Base-by-base conservation (phyloP, 2,113 vertebrate genomes). In the Coryphaenoides rupestris region DNA sequence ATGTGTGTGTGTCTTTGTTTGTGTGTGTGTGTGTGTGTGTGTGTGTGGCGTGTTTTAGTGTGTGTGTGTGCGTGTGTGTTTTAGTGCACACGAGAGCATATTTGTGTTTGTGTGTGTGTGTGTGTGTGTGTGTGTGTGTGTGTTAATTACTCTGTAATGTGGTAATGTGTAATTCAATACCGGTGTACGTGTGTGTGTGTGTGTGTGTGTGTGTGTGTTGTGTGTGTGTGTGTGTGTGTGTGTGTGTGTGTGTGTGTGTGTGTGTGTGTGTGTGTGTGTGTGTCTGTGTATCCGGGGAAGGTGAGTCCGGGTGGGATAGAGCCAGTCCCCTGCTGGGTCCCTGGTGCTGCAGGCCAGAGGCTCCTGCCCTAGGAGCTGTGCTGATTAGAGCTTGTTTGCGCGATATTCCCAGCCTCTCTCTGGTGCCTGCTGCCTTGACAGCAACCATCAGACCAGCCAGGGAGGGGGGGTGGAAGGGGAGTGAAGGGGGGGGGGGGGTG, bases 281-380 rank as follows among this genome's bases (percentile, higher is more conserved):
- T 9, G 33, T 40, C 9, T 40, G 33, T 40, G 33, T 40, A 10
- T 40, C 33, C 33, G 2, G 28, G 28, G 2, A 5, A 5, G 33
- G 33, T 40, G 33, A 40, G 33, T 40, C 33, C 33, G 13, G 33
- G 33, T 40, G 33, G 33, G 33, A 9, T 12, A 10, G 6, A 40
- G 26, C 28, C 28, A 10, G 33, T 7, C 33, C 65, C 69, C 58
- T 70, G 70, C 72, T 83, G 76, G 62, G 57, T 75, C 75, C 65
- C 46, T 14, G 81, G 86, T 77, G 84, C 86, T 78, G 68, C 82
- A 28, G 78, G 87, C 83, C 77, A 84, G 57, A 82, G 79, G 81
- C 84, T 82, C 76, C 64, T 86, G 89, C 88, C 87, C 87, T 85
- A 82, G 83, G 88, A 87, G 72, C 70, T 68, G 55, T 83, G 71